These are phyloP conservation scores for Callionymus lyra DNA, from an alignment of 2,113 vertebrate species.

Conservation along the genomic window DNA sequence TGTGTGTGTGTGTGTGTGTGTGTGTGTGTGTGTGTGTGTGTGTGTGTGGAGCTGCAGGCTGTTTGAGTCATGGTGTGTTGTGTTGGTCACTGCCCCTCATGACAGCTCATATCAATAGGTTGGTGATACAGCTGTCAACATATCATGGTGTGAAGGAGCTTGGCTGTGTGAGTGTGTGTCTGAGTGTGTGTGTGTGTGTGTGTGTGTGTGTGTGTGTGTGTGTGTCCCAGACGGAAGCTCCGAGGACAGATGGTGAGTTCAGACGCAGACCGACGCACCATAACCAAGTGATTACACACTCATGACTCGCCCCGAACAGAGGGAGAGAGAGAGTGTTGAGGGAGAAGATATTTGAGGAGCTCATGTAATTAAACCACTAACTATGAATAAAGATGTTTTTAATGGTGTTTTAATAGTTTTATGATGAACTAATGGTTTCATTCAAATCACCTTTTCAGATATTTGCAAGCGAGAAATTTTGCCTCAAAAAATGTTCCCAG, in stretches of 20 bases:
- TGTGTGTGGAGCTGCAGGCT: conserved; percentile 7
- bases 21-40: background rate
- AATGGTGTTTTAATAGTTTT: no score
- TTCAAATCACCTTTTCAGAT: no score
- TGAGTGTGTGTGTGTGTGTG: conserved; percentile 9
- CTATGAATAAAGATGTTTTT: no score
- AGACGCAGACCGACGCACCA: conserved; percentile 84
- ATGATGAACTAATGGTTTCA: no score
- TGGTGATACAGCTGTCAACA: conserved; percentile 64
- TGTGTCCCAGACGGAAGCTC: conserved; percentile 76
- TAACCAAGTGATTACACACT: conserved; percentile 95
- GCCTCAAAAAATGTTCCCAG: no score
- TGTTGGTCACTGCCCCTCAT: conserved; percentile 60
- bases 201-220: conserved; percentile 17
- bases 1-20: background rate
- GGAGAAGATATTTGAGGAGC: background rate
- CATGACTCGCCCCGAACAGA: conserved; percentile 78
- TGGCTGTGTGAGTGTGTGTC: conserved; percentile 30
- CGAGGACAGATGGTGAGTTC: conserved; percentile 89
- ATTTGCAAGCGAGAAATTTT: no score
- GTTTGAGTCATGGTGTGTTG: conserved; percentile 56
- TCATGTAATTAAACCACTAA: no score
- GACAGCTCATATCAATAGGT: conserved; percentile 65
- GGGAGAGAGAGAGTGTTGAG: conserved; percentile 25
- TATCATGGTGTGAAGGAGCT: conserved; percentile 61